phyloP scores from a whole-genome alignment of 30 jellyfish, hydroid and myxozoan genomes.

The Cassiopea xamachana region DNA sequence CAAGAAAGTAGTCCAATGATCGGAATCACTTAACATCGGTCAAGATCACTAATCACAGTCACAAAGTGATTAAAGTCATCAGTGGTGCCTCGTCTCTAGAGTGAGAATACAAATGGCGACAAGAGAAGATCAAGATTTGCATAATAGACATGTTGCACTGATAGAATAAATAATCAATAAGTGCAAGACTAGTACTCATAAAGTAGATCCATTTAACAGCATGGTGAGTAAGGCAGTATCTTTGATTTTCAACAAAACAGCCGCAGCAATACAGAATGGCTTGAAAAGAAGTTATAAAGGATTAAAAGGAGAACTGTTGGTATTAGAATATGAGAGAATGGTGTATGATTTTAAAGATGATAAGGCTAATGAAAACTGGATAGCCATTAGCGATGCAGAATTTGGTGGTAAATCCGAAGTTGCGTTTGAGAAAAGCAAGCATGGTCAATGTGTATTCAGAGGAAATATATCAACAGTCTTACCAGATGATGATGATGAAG shows the following conservation, averaged over 20 bases:
- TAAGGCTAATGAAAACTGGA: slow-evolving; percentile 75
- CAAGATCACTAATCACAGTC: too few relatives aligned
- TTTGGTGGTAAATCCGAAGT: slow-evolving; percentile 90
- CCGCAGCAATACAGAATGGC: slow-evolving; percentile 37
- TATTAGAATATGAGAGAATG: slow-evolving; percentile 18
- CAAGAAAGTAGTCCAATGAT: background rate
- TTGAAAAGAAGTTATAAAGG: slow-evolving; percentile 41
- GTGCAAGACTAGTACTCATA: background rate
- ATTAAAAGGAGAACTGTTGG: slow-evolving; percentile 76
- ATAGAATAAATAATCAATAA: background rate
- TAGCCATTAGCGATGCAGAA: slow-evolving; percentile 73
- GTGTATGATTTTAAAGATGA: slow-evolving; percentile 71
- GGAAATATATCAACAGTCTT: slow-evolving; percentile 76
- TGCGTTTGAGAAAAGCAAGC: slow-evolving; percentile 61
- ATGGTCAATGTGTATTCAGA: slow-evolving; percentile 81
- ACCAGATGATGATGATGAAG: slow-evolving; percentile 67
- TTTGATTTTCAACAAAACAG: slow-evolving; percentile 13
- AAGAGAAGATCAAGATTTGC: background rate
- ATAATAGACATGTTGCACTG: background rate
- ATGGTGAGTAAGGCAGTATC: slow-evolving; percentile 35
- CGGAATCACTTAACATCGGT: too few relatives aligned
- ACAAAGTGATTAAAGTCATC: too few relatives aligned
- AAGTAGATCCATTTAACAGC: background rate
- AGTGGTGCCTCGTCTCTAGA: background rate
- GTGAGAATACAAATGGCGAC: background rate